Percentiles rank a stretch among this genome's conserved stretches.
Evolutionary conservation across 2,888 invertebrate genomes (phyloP).

Genomic region (Beris chalybata): DNA sequence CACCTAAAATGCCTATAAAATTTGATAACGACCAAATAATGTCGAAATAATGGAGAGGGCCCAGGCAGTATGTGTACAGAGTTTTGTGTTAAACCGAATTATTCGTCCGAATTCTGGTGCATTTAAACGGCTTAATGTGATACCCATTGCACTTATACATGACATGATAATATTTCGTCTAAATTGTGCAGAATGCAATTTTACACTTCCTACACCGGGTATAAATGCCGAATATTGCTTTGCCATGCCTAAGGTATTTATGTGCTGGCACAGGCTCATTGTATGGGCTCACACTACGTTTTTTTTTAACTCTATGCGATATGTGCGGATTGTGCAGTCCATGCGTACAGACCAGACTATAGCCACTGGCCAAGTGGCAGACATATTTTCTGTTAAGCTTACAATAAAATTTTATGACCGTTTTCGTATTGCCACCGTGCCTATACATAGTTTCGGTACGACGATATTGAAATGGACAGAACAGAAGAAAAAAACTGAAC

Average conservation of each 20-base stretch:
- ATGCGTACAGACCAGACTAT: constrained; percentile 24
- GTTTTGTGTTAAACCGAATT: constrained; percentile 35
- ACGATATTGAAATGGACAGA: constrained; percentile 23
- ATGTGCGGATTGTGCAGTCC: neutral
- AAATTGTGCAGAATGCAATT: constrained; percentile 38
- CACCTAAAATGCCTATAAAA: constrained; percentile 45
- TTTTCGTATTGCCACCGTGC: constrained; percentile 21
- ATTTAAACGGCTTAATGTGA: constrained; percentile 33
- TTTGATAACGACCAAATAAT: constrained; percentile 47
- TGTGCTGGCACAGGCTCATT: neutral
- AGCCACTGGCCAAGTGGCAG: constrained; percentile 36
- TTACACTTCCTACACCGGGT: constrained; percentile 6
- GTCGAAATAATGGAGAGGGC: constrained; percentile 40
- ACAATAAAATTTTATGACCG: constrained; percentile 53
- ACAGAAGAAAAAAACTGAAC: neutral
- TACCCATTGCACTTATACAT: constrained; percentile 34
- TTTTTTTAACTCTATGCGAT: no score
- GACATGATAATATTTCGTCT: constrained; percentile 36
- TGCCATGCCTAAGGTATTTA: constrained; percentile 14
- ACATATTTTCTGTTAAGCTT: constrained; percentile 48
- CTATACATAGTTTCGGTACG: constrained; percentile 14
- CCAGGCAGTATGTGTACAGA: neutral
- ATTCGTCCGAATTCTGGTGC: constrained; percentile 29
- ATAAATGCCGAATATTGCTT: constrained; percentile 13
- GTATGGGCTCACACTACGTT: no score